These are phyloP conservation scores for Tichodroma muraria DNA, from an alignment of 2,113 vertebrate genomes.

Conservation along the genomic window DNA sequence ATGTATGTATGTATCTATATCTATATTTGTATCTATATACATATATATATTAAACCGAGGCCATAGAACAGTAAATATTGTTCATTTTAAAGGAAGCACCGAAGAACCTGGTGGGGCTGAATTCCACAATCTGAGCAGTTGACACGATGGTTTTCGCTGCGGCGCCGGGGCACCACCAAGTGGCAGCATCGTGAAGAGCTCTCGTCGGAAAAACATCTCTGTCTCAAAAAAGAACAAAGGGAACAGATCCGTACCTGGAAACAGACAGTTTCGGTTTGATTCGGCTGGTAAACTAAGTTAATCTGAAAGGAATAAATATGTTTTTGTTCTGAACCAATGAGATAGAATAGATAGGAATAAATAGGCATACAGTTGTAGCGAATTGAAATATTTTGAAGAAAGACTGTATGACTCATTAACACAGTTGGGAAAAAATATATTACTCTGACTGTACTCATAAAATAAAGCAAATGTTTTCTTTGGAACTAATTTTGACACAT, in stretches of 20 bases:
- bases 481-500: background rate
- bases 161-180: constrained; percentile 20
- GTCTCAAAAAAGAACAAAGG: background rate
- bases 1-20: too few species aligned
- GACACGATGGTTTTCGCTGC: background rate
- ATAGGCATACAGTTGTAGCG: background rate
- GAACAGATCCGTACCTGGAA: background rate
- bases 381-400: background rate
- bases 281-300: background rate
- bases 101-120: background rate
- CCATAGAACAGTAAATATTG: background rate
- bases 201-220: background rate
- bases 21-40: background rate
- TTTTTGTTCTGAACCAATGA: background rate
- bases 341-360: background rate
- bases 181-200: background rate
- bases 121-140: background rate
- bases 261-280: background rate
- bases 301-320: background rate
- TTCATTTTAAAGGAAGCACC: background rate
- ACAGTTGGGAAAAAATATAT: background rate
- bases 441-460: background rate
- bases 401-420: background rate
- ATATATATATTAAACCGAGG: background rate
- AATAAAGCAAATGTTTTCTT: background rate